Conservation (phyloP, 2,888 invertebrate species). For the Zygaena filipendulae region DNA sequence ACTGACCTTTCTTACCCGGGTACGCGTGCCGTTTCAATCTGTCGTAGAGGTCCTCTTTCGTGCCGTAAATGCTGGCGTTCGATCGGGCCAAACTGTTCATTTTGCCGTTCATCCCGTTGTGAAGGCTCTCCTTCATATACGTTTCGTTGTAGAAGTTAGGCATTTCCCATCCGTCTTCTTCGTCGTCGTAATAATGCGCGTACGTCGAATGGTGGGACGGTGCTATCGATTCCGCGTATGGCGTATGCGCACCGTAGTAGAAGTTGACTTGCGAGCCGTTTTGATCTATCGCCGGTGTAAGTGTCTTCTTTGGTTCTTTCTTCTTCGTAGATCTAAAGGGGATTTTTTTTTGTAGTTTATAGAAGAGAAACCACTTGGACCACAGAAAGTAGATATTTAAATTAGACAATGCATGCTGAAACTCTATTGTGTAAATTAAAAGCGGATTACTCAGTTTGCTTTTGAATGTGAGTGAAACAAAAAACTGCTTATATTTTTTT, state of each 20-base stretch:
- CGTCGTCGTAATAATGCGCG: constrained; percentile 95
- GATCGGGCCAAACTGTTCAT: constrained; percentile 94
- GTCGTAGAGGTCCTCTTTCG: constrained; percentile 95
- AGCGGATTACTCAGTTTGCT: no score
- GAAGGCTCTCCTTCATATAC: constrained; percentile 94
- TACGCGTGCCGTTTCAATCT: constrained; percentile 95
- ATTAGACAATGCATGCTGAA: no score
- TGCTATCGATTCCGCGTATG: constrained; percentile 94
- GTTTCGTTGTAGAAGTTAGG: constrained; percentile 97
- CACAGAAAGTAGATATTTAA: no score
- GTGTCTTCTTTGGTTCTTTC: constrained; percentile 91
- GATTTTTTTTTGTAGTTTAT: no score
- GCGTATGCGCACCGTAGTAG: constrained; percentile 94
- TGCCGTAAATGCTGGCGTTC: constrained; percentile 93
- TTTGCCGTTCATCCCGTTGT: constrained; percentile 85
- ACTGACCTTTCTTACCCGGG: constrained; percentile 91
- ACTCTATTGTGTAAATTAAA: no score
- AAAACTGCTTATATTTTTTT: no score
- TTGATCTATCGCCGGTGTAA: constrained; percentile 89
- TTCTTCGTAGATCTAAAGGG: constrained; percentile 78
- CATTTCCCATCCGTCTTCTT: constrained; percentile 98
- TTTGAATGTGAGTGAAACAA: no score
- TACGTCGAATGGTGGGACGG: constrained; percentile 96
- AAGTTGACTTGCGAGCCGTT: constrained; percentile 96
- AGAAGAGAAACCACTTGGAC: no score